Evolutionary conservation across 2,797 vertebrate genomes (phyloP), one percentile per base, ranked within the genome.

Genomic region (Micromesistius poutassou): DNA sequence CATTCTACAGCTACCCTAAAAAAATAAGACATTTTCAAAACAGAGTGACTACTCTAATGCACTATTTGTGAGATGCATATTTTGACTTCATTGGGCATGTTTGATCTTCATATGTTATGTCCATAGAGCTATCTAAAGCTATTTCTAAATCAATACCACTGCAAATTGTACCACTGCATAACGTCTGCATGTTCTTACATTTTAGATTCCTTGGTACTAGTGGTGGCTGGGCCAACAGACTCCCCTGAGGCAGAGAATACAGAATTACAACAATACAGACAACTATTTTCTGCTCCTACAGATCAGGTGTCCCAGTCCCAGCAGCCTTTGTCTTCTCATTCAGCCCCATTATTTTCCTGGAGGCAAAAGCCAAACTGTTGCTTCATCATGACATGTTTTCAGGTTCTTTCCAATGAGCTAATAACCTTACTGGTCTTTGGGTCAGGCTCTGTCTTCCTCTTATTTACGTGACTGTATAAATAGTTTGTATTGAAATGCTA

Each of bases 231-330:
- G 62, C 62, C 62, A 68, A 10, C 8, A 68, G 62, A 68, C 62
- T 68, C 62, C 62, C 62, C 73, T 70, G 42, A 50, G 76, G 82
- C 82, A 74, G 50, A 16, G 22, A 76, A 30, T 55, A 79, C 76
- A 82, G 72, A 85, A 82, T 80, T 79, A 80, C 55, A 87, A 79
- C 83, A 87, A 88, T 87, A 79, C 66, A 79, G 84, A 83, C 84
- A 78, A 80, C 77, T 79, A 74, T 74, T 72, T 73, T 72, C 77
- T 87, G 73, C 81, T 80, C 77, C 79, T 33, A 38, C 74, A 87
- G 85, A 87, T 89, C 80, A 87, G 78, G 77, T 78, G 7, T 81
- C 46, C 76, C 28, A 80, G 46, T 80, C 46, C 76, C 28, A 80
- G 46, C 30, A 55, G 36, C 4, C 0, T 22, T 31, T 73, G 82